Evolutionary conservation across 2,797 vertebrate species (phyloP).

Genomic region (Esox lucius): DNA sequence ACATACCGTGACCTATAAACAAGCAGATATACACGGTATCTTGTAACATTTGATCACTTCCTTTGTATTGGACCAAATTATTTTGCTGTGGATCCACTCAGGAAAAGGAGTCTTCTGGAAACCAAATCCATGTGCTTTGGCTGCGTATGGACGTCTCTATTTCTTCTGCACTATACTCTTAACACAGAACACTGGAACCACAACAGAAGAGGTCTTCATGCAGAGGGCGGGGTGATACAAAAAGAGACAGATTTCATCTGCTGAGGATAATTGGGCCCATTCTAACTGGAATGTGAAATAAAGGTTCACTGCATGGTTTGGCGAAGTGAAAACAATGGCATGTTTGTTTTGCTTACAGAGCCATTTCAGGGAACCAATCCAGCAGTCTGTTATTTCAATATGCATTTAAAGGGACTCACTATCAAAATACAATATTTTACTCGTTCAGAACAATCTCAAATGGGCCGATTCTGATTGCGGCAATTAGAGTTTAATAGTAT

Average conservation of each 20-base stretch:
- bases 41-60: not conserved
- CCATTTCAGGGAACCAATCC: not conserved
- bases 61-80: conserved; percentile 25
- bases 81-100: too few relatives aligned
- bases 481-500: conserved; percentile 40
- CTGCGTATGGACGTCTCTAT: conserved; percentile 24
- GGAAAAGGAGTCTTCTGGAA: conserved; percentile 56
- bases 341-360: conserved; percentile 31
- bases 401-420: conserved; percentile 15
- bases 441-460: conserved; percentile 22
- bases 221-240: conserved; percentile 29
- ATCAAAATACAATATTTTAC: conserved; percentile 23
- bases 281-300: conserved; percentile 23
- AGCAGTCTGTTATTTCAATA: conserved; percentile 25
- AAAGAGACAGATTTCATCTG: conserved; percentile 54
- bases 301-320: conserved; percentile 28
- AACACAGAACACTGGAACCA: conserved; percentile 18
- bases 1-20: not conserved
- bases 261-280: conserved; percentile 49
- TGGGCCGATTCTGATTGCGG: conserved; percentile 26
- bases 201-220: conserved; percentile 41
- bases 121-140: conserved; percentile 46
- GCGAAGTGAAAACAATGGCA: conserved; percentile 40
- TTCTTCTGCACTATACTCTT: conserved; percentile 28
- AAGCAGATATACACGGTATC: not conserved